A percentile compares a stretch with the other conserved stretches of the same genome.
These are phyloP conservation scores for Sipha maydis DNA, from an alignment of 2,888 invertebrate species.

Conservation along the genomic window DNA sequence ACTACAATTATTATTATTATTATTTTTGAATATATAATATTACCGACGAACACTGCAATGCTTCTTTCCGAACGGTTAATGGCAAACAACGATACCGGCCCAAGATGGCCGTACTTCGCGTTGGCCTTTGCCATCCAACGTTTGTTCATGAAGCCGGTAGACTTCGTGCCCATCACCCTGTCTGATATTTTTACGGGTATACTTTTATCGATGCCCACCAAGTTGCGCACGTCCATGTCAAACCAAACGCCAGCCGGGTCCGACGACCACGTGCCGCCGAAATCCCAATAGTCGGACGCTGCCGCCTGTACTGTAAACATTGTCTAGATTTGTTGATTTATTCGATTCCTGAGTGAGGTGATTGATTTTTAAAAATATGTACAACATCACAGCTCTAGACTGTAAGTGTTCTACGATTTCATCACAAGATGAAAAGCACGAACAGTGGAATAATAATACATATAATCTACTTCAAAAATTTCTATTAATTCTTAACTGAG, in stretches of 20 bases:
- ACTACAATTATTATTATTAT: no score
- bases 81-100: constrained; percentile 36
- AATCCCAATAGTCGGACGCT: constrained; percentile 13
- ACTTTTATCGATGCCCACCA: constrained; percentile 31
- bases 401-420: no score
- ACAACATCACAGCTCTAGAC: no score
- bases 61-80: neutral
- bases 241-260: constrained; percentile 45
- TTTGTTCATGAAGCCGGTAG: constrained; percentile 32
- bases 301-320: neutral
- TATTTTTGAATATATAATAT: no score
- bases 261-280: constrained; percentile 50
- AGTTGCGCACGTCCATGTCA: constrained; percentile 2
- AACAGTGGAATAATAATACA: no score
- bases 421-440: no score
- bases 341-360: no score
- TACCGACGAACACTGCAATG: constrained; percentile 47
- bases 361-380: no score
- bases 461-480: no score
- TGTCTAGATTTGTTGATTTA: no score
- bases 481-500: no score
- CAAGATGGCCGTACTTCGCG: neutral
- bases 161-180: neutral
- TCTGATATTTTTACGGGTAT: constrained; percentile 39
- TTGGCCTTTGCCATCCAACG: constrained; percentile 47